phyloP scores from a whole-genome alignment of 2,113 vertebrate species.

The Grammatotria lemairii region DNA sequence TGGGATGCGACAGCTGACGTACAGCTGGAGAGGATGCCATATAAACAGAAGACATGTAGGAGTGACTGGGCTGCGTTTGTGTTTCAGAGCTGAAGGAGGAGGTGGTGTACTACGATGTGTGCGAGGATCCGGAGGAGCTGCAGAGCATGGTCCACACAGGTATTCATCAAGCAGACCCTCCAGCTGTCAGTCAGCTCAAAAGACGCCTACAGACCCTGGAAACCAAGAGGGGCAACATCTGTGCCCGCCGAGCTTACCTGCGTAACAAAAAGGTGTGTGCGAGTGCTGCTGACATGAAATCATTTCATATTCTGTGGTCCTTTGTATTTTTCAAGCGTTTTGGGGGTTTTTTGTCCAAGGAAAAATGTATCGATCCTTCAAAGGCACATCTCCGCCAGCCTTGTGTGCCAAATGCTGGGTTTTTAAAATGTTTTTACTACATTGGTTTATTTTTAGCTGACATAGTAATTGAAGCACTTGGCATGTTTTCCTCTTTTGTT shows the following conservation, averaged over 20 bases:
- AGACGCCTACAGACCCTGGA: constrained; percentile 79
- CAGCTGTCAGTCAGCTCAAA: constrained; percentile 62
- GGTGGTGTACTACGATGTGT: constrained; percentile 94
- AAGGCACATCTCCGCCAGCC: background rate
- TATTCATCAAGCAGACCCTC: constrained; percentile 23
- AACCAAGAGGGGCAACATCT: constrained; percentile 80
- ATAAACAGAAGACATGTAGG: background rate
- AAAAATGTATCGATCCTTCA: background rate
- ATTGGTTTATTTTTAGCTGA: background rate
- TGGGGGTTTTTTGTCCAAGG: rapidly evolving
- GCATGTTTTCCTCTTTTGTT: background rate
- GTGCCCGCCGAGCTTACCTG: constrained; percentile 81
- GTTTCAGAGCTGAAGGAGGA: constrained; percentile 89
- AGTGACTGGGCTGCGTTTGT: constrained; percentile 17
- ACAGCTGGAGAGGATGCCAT: background rate
- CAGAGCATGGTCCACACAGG: constrained; percentile 55
- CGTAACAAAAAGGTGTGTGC: constrained; percentile 84
- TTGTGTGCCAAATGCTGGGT: background rate
- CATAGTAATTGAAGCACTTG: background rate
- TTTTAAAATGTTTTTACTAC: background rate
- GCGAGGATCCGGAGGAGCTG: constrained; percentile 86
- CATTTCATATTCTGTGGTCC: background rate
- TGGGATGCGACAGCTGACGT: background rate
- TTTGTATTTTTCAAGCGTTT: background rate
- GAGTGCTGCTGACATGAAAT: background rate